A percentile compares a stretch with the other conserved stretches of the same genome.
phyloP scores from a whole-genome alignment of 2,113 vertebrate genomes.

The Ceyx cyanopectus region DNA sequence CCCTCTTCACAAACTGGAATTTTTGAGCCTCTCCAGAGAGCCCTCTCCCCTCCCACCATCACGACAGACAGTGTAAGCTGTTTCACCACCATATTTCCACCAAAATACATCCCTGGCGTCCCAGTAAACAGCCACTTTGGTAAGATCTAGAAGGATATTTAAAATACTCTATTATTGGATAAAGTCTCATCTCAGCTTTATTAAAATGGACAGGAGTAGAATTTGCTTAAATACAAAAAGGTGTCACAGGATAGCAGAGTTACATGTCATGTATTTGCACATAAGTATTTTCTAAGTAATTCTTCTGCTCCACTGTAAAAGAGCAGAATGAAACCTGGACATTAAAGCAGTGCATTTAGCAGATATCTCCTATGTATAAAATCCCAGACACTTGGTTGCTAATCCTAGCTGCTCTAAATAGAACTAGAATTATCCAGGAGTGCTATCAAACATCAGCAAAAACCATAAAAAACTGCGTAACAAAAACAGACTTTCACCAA shows the following conservation, averaged over 20 bases:
- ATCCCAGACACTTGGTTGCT: not conserved
- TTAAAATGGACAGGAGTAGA: not conserved
- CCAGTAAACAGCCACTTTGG: not conserved
- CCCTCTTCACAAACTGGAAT: not conserved
- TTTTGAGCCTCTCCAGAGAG: not conserved
- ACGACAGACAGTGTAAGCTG: fast-evolving
- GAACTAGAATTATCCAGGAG: not conserved
- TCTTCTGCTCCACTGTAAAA: not conserved
- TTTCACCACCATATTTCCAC: not conserved
- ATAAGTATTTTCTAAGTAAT: not conserved
- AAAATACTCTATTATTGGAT: not conserved
- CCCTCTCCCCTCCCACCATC: not conserved
- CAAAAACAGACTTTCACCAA: not conserved
- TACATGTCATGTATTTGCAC: not conserved
- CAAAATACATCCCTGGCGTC: not conserved
- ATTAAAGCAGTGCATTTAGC: not conserved
- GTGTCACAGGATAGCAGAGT: not conserved
- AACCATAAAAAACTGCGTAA: not conserved
- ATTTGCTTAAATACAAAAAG: not conserved
- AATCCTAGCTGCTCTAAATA: not conserved
- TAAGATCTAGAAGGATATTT: not conserved
- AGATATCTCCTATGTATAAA: not conserved
- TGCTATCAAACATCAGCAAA: not conserved
- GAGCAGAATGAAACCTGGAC: not conserved
- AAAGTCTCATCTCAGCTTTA: not conserved